Evolutionary conservation across 2,113 vertebrate genomes (phyloP).

Genomic region (Rhea americana): DNA sequence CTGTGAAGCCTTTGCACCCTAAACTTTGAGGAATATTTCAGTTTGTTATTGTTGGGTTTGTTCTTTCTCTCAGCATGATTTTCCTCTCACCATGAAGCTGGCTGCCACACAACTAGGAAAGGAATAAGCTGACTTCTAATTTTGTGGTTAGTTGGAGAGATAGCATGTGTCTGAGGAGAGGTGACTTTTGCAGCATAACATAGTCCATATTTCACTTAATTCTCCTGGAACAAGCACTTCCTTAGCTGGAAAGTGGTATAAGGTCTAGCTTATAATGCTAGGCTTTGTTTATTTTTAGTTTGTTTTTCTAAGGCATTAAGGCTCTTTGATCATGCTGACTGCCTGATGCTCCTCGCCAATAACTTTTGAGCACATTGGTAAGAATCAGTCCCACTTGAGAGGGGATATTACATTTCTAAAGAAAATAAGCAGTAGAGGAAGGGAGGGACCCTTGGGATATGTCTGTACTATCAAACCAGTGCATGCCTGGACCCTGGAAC

Average conservation of each 20-base stretch:
- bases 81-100: conserved; percentile 29
- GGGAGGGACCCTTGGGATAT: background rate
- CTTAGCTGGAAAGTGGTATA: background rate
- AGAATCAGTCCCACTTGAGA: conserved; percentile 15
- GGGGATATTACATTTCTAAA: conserved; percentile 9
- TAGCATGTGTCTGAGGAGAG: background rate
- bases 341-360: background rate
- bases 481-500: background rate
- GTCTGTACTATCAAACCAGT: background rate
- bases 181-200: background rate
- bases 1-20: conserved; percentile 63
- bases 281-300: conserved; percentile 32
- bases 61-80: conserved; percentile 28
- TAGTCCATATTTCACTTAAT: background rate
- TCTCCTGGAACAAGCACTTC: background rate
- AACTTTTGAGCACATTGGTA: background rate
- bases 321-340: background rate
- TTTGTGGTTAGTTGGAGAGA: conserved; percentile 1
- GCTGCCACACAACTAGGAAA: conserved; percentile 16
- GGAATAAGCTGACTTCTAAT: conserved; percentile 19
- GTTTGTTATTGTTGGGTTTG: conserved; percentile 52
- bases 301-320: conserved; percentile 37
- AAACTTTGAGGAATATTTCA: conserved; percentile 35
- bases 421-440: background rate
- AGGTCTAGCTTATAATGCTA: background rate